Evolutionary conservation across 2,113 vertebrate genomes (phyloP), one percentile per base, ranked within the genome.

Genomic region (Ranitomeya variabilis): DNA sequence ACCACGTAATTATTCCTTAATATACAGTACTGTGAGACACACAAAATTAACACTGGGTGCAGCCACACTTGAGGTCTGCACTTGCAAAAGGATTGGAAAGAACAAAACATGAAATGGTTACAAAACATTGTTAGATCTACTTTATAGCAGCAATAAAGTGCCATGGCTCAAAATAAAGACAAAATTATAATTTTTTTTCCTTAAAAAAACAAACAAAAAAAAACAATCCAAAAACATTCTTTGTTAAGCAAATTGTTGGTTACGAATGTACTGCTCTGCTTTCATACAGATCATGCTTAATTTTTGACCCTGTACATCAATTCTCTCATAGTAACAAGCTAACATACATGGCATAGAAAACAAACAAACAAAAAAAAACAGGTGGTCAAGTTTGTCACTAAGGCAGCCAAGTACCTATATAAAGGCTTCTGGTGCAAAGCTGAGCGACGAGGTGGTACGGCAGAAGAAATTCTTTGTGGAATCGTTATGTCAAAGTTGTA

Each of bases 401-500:
- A 18, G 52, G 45, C 59, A 8, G 23, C 79, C 15, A 80, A 57
- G 51, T 21, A 79, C 55, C 45, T 52, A 81, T 55, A 67, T 15
- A 80, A 67, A 11, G 13, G n/a, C 15, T 54, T 79, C 62, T 26
- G 60, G 64, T 26, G 59, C 45, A 87, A 76, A 77, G 73, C 81
- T 83, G 31, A 10, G 7, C 19, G 18, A 55, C 1, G 15, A 67
- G 59, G 16, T n/a, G 87, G 45, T 55, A 23, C 55, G 87, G 37
- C 18, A 26, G 73, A 74, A 6, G 31, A 0, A 60, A 83, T 89
- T 92, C 92, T 87, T 85, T 87, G 90, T 71, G 74, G 6, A 55
- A 89, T 90, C 90, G 90, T 90, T 96, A 95, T 12, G 93, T 92
- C 89, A 95, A 86, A 8, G 93, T 92, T 76, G 93, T 93, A 87